These are phyloP conservation scores for Pituophis catenifer DNA, from an alignment of 2,113 vertebrate genomes.

Conservation along the genomic window DNA sequence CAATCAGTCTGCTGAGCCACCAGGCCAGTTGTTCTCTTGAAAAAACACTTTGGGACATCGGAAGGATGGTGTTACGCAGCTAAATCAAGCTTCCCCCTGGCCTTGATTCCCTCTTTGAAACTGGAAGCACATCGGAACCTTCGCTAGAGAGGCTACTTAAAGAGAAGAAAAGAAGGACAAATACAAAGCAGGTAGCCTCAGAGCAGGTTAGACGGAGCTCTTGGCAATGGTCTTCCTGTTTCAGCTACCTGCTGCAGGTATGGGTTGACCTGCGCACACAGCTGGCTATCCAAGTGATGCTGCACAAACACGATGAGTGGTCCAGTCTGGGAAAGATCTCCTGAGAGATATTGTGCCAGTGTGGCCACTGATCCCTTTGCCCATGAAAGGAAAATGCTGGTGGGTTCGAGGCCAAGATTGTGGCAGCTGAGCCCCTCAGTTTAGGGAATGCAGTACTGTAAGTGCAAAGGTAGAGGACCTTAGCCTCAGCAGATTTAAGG, in stretches of 20 bases:
- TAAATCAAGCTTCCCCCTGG: background rate
- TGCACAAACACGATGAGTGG: background rate
- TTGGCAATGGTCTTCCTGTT: background rate
- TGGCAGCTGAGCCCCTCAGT: background rate
- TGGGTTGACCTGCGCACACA: background rate
- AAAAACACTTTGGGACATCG: no score
- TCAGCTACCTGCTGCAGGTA: background rate
- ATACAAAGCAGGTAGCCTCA: background rate
- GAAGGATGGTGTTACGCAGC: background rate
- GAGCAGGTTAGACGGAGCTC: background rate
- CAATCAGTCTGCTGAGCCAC: no score
- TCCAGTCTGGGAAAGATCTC: background rate
- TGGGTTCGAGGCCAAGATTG: background rate
- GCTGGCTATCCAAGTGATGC: background rate
- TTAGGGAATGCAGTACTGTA: background rate
- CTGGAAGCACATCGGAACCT: background rate
- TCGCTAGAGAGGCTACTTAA: background rate
- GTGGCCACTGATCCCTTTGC: background rate
- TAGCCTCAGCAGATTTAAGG: background rate
- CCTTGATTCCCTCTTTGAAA: background rate
- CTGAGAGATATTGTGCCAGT: background rate
- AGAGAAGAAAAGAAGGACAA: background rate
- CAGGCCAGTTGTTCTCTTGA: no score
- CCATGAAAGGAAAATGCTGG: background rate
- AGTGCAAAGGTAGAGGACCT: background rate